phyloP scores from a whole-genome alignment of 2,113 vertebrate genomes.

The Chionodraco myersi region DNA sequence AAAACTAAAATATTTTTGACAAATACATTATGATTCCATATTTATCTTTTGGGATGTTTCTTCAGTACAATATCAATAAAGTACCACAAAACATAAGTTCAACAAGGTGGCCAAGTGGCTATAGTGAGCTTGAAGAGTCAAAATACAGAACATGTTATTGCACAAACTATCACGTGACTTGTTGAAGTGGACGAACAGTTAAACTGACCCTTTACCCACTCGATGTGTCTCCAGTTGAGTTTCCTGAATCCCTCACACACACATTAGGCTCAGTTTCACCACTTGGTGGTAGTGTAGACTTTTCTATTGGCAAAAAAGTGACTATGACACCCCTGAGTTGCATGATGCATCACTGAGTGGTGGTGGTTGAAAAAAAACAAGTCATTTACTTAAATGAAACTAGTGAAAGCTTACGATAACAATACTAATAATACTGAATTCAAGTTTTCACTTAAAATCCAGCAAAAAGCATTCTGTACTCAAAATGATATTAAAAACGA shows the following conservation, averaged over 20 bases:
- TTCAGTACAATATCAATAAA: too few species aligned
- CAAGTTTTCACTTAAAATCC: not conserved
- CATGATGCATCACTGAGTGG: not conserved
- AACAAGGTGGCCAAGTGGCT: too few species aligned
- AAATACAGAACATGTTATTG: not conserved
- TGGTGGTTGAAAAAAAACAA: too few species aligned
- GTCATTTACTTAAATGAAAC: not conserved
- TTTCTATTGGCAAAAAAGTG: not conserved
- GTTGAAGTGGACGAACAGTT: too few species aligned
- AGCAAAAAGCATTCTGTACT: too few species aligned
- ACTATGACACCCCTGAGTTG: not conserved
- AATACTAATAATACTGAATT: not conserved
- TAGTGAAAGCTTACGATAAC: not conserved
- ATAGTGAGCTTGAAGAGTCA: too few species aligned
- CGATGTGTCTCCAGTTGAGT: not conserved
- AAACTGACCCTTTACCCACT: too few species aligned
- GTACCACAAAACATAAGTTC: too few species aligned
- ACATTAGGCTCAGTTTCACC: not conserved
- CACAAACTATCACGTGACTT: not conserved
- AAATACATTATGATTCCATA: too few species aligned
- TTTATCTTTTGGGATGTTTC: too few species aligned
- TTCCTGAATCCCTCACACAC: not conserved
- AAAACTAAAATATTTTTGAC: too few species aligned
- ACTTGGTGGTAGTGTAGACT: slow-evolving; percentile 37
- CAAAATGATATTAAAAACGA: too few species aligned